phyloP scores from a whole-genome alignment of 2,113 vertebrate genomes.

The Limanda limanda region DNA sequence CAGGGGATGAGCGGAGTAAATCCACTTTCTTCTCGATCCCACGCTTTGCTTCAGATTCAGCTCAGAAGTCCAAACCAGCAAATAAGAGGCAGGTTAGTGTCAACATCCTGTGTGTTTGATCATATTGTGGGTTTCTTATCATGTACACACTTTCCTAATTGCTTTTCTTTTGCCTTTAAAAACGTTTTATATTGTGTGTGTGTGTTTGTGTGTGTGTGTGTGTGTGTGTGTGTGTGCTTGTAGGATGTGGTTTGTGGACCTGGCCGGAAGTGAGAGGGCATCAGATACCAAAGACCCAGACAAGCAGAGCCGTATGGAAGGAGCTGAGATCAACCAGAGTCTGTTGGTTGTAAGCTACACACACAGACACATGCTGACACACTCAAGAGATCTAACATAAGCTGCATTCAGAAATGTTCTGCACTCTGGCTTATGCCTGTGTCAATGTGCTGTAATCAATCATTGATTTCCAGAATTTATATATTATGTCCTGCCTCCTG shows the following conservation, averaged over 20 bases:
- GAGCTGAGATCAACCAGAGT: constrained; percentile 96
- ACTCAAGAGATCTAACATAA: background rate
- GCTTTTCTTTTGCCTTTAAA: background rate
- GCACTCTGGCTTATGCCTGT: too few relatives aligned
- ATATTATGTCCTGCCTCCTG: too few relatives aligned
- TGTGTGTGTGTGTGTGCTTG: constrained; percentile 6
- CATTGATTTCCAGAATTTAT: too few relatives aligned
- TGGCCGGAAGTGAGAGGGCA: constrained; percentile 94
- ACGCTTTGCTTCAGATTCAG: constrained; percentile 93
- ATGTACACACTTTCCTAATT: background rate
- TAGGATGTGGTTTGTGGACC: constrained; percentile 94
- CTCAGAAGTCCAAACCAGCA: constrained; percentile 84
- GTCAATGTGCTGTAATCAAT: too few relatives aligned
- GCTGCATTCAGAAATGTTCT: too few relatives aligned
- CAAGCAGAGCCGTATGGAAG: constrained; percentile 91
- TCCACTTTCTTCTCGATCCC: constrained; percentile 90
- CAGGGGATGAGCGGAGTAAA: constrained; percentile 91
- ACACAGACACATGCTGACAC: background rate
- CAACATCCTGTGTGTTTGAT: background rate
- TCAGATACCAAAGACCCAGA: constrained; percentile 89
- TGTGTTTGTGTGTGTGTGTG: too few relatives aligned
- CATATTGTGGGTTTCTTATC: background rate
- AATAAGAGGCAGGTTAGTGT: constrained; percentile 85
- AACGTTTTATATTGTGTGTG: too few relatives aligned
- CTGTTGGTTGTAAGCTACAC: constrained; percentile 88